These are phyloP conservation scores for Athene cunicularia DNA, from an alignment of 2,113 vertebrate species.

Conservation along the genomic window DNA sequence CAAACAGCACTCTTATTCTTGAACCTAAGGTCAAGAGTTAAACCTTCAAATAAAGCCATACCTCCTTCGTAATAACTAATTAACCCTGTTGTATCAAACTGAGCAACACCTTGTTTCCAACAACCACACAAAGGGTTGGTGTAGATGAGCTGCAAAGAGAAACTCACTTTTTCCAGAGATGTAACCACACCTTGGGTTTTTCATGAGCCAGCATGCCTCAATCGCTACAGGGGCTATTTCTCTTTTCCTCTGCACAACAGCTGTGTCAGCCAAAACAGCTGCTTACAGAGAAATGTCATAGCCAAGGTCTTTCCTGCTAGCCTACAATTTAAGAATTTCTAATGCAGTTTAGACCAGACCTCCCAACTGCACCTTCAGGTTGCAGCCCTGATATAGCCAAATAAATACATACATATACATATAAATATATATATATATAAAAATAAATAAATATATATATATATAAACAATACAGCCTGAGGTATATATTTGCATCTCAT, in stretches of 20 bases:
- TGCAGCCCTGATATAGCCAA: not conserved
- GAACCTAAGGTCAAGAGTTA: not conserved
- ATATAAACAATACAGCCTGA: not conserved
- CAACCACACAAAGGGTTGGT: not conserved
- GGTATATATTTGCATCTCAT: not conserved
- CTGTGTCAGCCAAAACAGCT: not conserved
- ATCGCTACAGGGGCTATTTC: not conserved
- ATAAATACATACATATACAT: fast-evolving
- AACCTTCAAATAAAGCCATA: not conserved
- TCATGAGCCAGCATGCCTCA: fast-evolving
- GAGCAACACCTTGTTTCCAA: not conserved
- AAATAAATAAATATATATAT: no score
- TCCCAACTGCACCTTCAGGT: not conserved
- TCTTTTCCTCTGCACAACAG: not conserved
- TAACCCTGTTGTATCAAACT: not conserved
- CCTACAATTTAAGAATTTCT: not conserved
- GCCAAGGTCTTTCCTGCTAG: not conserved
- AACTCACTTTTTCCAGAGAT: not conserved
- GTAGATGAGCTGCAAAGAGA: not conserved
- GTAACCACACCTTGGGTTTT: not conserved
- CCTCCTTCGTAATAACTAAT: not conserved
- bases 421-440: not conserved
- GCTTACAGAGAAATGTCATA: not conserved
- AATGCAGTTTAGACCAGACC: not conserved
- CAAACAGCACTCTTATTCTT: not conserved